A percentile compares a stretch with the other conserved stretches of the same genome.
phyloP scores from a whole-genome alignment of 2,797 vertebrate genomes.

The Etheostoma nigrum region DNA sequence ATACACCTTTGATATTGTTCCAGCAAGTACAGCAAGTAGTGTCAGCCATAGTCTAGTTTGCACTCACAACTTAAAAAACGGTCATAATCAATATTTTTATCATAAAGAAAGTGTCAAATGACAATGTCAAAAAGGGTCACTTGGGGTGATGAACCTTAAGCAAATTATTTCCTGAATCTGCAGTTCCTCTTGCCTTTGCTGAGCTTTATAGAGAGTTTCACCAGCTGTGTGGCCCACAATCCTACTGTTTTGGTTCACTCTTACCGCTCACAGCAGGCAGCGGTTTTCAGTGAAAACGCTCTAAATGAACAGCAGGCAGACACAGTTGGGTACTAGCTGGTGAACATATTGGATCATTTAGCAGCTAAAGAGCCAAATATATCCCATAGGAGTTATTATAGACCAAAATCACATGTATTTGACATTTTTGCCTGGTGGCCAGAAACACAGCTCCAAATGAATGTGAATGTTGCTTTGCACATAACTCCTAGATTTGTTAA shows the following conservation, averaged over 20 bases:
- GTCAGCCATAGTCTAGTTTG: background rate
- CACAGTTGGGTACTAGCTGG: too few relatives aligned
- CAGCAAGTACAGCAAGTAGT: background rate
- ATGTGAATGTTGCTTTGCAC: background rate
- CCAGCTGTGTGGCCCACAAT: background rate
- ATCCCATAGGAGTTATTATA: too few relatives aligned
- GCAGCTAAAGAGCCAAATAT: too few relatives aligned
- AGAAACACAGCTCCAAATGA: too few relatives aligned
- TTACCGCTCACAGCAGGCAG: background rate
- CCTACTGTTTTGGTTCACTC: background rate
- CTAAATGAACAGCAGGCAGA: background rate
- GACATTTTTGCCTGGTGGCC: too few relatives aligned
- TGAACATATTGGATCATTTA: too few relatives aligned
- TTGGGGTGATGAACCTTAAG: background rate
- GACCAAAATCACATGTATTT: too few relatives aligned
- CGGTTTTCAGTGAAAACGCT: background rate
- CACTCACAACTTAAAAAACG: background rate
- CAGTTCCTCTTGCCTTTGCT: background rate
- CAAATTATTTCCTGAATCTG: background rate
- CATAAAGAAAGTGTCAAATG: background rate
- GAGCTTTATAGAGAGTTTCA: background rate
- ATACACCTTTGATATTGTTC: background rate
- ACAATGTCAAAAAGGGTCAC: too few relatives aligned
- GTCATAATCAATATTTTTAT: background rate
- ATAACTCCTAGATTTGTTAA: background rate